Evolutionary conservation across 1,140 invertebrate species (phyloP).

Genomic region (Formica exsecta): DNA sequence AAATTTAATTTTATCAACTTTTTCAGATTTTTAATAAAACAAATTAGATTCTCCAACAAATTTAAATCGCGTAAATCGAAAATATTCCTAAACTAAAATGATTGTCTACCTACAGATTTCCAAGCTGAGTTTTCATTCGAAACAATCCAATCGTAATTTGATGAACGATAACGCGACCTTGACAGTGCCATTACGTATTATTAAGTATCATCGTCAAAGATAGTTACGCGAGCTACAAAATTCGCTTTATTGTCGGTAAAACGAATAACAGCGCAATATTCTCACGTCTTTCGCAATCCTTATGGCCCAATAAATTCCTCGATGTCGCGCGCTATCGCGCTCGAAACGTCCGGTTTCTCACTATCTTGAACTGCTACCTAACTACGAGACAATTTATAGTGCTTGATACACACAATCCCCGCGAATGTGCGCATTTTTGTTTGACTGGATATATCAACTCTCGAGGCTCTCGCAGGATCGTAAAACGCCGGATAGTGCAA

Average conservation of each 20-base stretch:
- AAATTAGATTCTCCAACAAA: background rate
- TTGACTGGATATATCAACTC: conserved; percentile 7
- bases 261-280: conserved; percentile 48
- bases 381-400: conserved; percentile 65
- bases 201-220: conserved; percentile 51
- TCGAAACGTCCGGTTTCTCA: conserved; percentile 54
- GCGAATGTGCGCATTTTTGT: conserved; percentile 45
- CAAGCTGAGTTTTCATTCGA: background rate
- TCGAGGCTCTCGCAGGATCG: conserved; percentile 14
- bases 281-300: conserved; percentile 56
- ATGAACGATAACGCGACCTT: background rate
- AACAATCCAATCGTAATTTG: conserved; percentile 12
- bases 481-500: conserved; percentile 21
- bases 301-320: conserved; percentile 72
- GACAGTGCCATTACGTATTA: conserved; percentile 53
- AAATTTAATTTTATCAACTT: background rate
- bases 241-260: conserved; percentile 70
- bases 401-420: conserved; percentile 5
- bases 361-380: conserved; percentile 64
- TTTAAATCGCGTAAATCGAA: background rate
- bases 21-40: background rate
- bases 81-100: background rate
- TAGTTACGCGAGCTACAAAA: conserved; percentile 60
- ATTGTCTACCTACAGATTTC: background rate
- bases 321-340: conserved; percentile 59